Base-by-base conservation (phyloP, 2,113 vertebrate genomes). In the Ailuropoda melanoleuca region DNA sequence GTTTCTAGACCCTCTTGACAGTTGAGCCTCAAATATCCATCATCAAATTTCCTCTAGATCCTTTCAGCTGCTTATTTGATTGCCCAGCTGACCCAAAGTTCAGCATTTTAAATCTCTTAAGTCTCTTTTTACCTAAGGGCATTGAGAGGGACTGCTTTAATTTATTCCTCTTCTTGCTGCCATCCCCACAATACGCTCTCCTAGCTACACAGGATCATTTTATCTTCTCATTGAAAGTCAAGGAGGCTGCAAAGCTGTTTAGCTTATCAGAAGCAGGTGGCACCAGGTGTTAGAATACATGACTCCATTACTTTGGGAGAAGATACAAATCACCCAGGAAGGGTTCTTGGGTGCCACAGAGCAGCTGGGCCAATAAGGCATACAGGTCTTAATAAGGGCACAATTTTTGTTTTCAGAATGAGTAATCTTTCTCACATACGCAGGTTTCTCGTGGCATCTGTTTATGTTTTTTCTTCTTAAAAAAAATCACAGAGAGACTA, bases 101-200 rank as follows among this genome's bases (percentile, higher is more conserved):
- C 97, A 95, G 85, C 92, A 95, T 94, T 98, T 97, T 85, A 96
- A 97, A 93, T 96, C 90, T 80, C 85, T 97, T 93, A 96, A 97
- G 90, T 96, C 94, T 97, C 72, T 80, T 97, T 97, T 93, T 96
- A 96, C 97, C 95, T 88, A 90, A 93, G 80, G 95, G 87, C 95
- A 98, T 77, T 90, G 89, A 96, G 37, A 68, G 43, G 29, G 37
- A 77, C 70, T 55, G 75, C 64, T 95, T 96, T 96, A 88, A 96
- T 97, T 96, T 97, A 97, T 97, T 96, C 90, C 34, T 55, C 24
- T 92, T 97, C 60, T 77, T 95, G 72, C 94, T 84, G 64, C 90
- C 11, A 14, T 68, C 94, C 88, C 37, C 31, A 82, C 74, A 93
- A 93, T 88, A 86, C 29, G 80, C 55, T 95, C 70, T 96, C 92